These are phyloP conservation scores for Graphium colonna DNA, from an alignment of 2,888 invertebrate genomes.

Conservation along the genomic window DNA sequence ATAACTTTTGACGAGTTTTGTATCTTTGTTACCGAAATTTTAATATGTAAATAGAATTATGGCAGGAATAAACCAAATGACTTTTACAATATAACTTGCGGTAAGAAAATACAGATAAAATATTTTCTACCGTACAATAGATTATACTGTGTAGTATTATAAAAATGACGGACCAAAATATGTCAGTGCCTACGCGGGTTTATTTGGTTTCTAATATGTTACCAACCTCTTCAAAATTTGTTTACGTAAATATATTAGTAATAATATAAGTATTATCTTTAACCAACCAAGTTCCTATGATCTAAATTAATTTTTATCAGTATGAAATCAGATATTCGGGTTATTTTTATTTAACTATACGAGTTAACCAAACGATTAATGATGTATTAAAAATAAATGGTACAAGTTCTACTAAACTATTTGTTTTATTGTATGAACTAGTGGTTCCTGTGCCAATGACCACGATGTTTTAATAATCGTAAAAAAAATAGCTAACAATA, in stretches of 20 bases:
- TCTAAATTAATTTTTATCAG: slow-evolving; percentile 14
- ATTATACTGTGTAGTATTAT: background rate
- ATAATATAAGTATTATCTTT: slow-evolving; percentile 19
- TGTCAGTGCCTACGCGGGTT: background rate
- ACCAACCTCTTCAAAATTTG: slow-evolving; percentile 2
- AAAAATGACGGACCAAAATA: slow-evolving; percentile 11
- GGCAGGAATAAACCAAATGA: no score
- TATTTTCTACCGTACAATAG: no score
- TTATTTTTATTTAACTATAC: background rate
- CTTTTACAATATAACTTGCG: no score
- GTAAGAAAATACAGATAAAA: no score
- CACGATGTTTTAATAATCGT: no score
- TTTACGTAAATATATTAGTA: slow-evolving; percentile 2
- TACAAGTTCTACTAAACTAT: slow-evolving; percentile 1
- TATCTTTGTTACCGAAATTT: no score
- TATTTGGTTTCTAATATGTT: slow-evolving; percentile 9
- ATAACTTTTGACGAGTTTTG: no score
- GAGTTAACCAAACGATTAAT: background rate
- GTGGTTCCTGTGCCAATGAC: no score
- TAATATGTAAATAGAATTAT: no score
- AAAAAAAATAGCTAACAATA: no score
- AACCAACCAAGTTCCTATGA: slow-evolving; percentile 27
- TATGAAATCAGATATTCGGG: background rate
- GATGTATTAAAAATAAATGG: slow-evolving; percentile 1
- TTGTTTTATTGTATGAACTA: slow-evolving; percentile 3